These are phyloP conservation scores for Oceanites oceanicus DNA, from an alignment of 2,113 vertebrate species.

Conservation along the genomic window DNA sequence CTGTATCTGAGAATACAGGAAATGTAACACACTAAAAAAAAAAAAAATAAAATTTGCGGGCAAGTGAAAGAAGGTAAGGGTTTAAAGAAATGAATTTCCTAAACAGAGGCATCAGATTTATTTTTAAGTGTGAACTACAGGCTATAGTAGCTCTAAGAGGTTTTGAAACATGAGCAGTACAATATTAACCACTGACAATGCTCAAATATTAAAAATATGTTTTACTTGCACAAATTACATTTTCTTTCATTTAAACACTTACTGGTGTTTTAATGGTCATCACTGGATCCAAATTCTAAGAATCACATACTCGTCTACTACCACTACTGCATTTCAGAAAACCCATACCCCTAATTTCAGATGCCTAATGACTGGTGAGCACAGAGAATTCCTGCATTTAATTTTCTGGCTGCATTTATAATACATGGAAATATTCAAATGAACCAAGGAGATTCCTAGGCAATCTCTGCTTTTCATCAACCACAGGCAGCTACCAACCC, in stretches of 20 bases:
- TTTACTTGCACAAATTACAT: background rate
- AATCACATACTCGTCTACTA: background rate
- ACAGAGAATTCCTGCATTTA: background rate
- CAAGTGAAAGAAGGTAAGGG: background rate
- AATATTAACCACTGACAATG: background rate
- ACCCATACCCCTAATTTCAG: background rate
- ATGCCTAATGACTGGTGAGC: background rate
- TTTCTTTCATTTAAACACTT: background rate
- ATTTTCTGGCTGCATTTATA: background rate
- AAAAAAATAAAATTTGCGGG: background rate
- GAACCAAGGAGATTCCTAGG: background rate
- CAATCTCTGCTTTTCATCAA: conserved; percentile 47
- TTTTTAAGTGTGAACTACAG: background rate
- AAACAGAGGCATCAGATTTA: background rate
- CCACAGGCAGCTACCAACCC: background rate
- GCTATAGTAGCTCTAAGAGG: background rate
- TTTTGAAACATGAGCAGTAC: background rate
- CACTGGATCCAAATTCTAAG: background rate
- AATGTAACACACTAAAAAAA: background rate
- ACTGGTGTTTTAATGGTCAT: background rate
- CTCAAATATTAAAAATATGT: background rate
- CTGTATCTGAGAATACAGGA: background rate
- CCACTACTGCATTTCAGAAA: background rate
- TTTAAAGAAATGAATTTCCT: background rate
- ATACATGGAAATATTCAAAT: background rate